Conservation (phyloP, 2,888 invertebrate species). For the Lasioglossum marginatum region DNA sequence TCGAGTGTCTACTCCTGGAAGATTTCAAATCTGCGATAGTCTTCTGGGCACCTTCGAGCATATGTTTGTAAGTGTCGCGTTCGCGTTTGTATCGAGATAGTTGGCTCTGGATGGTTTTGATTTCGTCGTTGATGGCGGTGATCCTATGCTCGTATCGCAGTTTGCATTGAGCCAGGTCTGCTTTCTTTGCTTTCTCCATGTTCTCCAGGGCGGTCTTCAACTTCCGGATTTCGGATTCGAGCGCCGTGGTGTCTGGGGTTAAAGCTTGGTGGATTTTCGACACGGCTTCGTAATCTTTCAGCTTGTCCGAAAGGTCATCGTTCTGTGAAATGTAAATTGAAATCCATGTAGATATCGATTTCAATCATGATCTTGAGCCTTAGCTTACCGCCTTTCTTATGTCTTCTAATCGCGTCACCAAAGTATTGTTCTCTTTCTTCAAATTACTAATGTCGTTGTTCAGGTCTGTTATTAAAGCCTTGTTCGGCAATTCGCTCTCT, state of each 20-base stretch:
- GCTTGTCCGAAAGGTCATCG: slow-evolving; percentile 91
- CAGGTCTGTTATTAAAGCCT: slow-evolving; percentile 90
- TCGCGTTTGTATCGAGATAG: slow-evolving; percentile 92
- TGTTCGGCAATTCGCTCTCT: slow-evolving; percentile 79
- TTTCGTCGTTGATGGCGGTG: slow-evolving; percentile 92
- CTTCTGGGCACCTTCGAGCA: slow-evolving; percentile 95
- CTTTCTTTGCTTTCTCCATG: slow-evolving; percentile 90
- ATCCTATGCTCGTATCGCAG: slow-evolving; percentile 94
- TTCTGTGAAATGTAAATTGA: slow-evolving; percentile 84
- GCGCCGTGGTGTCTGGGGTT: slow-evolving; percentile 90
- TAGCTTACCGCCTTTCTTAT: slow-evolving; percentile 86
- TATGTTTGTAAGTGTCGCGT: slow-evolving; percentile 94
- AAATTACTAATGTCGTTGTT: slow-evolving; percentile 90
- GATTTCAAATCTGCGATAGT: slow-evolving; percentile 91
- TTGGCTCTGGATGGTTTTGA: slow-evolving; percentile 92
- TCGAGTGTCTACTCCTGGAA: slow-evolving; percentile 79
- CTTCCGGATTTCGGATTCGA: slow-evolving; percentile 91
- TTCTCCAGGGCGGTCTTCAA: slow-evolving; percentile 88
- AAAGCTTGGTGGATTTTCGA: slow-evolving; percentile 93
- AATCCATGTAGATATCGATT: neutral
- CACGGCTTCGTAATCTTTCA: slow-evolving; percentile 94
- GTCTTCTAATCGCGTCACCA: slow-evolving; percentile 90
- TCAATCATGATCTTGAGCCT: neutral
- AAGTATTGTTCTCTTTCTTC: slow-evolving; percentile 88
- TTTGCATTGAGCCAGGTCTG: slow-evolving; percentile 92